A percentile compares a stretch with the other conserved stretches of the same genome.
Conservation (phyloP, 2,113 vertebrate species). For the Hylia prasina region DNA sequence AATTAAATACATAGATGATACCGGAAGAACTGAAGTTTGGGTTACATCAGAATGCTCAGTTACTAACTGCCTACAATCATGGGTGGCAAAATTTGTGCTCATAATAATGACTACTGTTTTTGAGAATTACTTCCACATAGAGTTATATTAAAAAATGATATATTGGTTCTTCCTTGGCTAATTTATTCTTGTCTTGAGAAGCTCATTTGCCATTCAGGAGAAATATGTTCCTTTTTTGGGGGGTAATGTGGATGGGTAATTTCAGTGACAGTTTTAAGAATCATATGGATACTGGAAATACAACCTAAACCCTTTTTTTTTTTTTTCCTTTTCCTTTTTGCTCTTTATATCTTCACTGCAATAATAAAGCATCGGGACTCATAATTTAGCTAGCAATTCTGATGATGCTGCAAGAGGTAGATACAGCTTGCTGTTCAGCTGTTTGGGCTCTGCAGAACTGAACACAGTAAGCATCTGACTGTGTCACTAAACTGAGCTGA, state of each 20-base stretch:
- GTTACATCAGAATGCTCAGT: background rate
- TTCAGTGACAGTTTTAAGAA: slow-evolving; percentile 1
- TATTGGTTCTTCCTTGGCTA: background rate
- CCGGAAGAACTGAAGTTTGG: background rate
- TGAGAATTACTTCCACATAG: background rate
- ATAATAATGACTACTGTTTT: background rate
- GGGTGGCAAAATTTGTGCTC: background rate
- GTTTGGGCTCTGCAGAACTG: background rate
- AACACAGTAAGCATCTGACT: slow-evolving; percentile 38
- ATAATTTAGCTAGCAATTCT: slow-evolving; percentile 54
- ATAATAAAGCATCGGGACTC: slow-evolving; percentile 49
- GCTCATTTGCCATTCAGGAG: background rate
- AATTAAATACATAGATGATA: background rate
- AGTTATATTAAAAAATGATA: background rate
- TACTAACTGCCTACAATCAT: background rate
- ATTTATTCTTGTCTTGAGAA: background rate
- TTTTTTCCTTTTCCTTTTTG: background rate
- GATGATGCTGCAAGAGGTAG: slow-evolving; percentile 29
- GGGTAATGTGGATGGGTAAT: background rate
- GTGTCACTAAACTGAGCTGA: slow-evolving; percentile 43
- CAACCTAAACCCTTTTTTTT: background rate
- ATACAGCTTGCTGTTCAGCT: slow-evolving; percentile 52
- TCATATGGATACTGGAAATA: background rate
- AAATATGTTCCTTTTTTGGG: background rate
- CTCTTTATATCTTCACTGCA: slow-evolving; percentile 33